Evolutionary conservation across 2,888 invertebrate genomes (phyloP), one percentile per base, ranked within the genome.

Genomic region (Drosophila borborema): DNA sequence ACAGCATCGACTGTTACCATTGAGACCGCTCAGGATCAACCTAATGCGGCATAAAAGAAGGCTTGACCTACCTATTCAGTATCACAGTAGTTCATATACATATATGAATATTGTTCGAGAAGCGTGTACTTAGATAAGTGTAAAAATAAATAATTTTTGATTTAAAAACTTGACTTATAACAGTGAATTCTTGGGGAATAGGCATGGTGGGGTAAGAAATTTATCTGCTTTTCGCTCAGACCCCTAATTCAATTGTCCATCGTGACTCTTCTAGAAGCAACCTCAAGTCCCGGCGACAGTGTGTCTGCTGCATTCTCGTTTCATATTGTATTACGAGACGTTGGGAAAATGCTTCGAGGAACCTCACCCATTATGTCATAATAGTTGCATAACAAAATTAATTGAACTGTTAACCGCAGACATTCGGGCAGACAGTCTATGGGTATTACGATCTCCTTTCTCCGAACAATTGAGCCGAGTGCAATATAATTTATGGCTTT

Each of bases 401-500:
- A 92, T 89, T 90, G 91, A 91, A 69, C 83, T 69, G 77, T 86
- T 82, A 85, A 85, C 87, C 89, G 74, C 90, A 79, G 78, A 73
- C 84, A 77, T 31, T 53, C 48, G 54, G 74, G 56, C 65, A 67
- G 73, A 80, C 86, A 63, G 43, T 20, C 38, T 38, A 1, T 38
- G 45, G 6, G 34, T 31, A 16, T n/a, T 20, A 18, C 53, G 34
- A 54, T 16, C 43, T 65, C 74, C 89, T 90, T 86, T 86, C 85
- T 76, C 62, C 87, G 90, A 90, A 89, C 81, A 63, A 68, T 72
- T 67, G 65, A 66, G 59, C 41, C 51, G 43, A 54, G 56, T 16
- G 65, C 68, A 43, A 43, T 36, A n/a, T 75, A 77, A 90, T 87
- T 87, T 87, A 87, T 81, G 72, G 53, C 89, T 82, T 77, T 80